phyloP scores from a whole-genome alignment of 2,888 invertebrate species.

The Drosophila infuscata region DNA sequence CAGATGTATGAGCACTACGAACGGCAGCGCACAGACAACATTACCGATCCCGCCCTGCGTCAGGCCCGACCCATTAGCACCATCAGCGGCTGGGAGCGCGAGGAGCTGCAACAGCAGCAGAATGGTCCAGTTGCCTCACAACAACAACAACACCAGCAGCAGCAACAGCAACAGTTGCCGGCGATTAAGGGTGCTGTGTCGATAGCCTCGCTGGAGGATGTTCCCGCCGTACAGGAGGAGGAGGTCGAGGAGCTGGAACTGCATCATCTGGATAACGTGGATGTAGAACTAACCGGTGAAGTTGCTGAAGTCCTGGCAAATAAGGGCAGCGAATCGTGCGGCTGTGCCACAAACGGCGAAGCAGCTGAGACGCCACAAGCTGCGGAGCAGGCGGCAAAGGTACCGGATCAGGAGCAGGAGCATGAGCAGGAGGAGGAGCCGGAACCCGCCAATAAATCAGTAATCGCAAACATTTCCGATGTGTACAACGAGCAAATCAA shows the following conservation, averaged over 20 bases:
- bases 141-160: constrained; percentile 54
- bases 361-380: constrained; percentile 13
- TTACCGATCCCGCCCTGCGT: constrained; percentile 96
- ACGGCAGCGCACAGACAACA: constrained; percentile 96
- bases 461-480: constrained; percentile 84
- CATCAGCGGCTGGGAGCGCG: constrained; percentile 97
- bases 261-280: constrained; percentile 38
- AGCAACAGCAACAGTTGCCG: constrained; percentile 50
- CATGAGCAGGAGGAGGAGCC: constrained; percentile 26
- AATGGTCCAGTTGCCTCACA: constrained; percentile 49
- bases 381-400: constrained; percentile 29
- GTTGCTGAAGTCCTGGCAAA: neutral
- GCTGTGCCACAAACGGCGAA: constrained; percentile 33
- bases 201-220: constrained; percentile 81
- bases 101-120: constrained; percentile 84
- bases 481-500: constrained; percentile 85
- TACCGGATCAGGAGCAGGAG: constrained; percentile 29
- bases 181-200: constrained; percentile 61
- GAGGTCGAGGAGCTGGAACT: constrained; percentile 50
- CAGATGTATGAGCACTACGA: constrained; percentile 99
- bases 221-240: constrained; percentile 75
- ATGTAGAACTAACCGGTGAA: constrained; percentile 43
- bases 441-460: constrained; percentile 70
- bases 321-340: constrained; percentile 25
- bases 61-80: constrained; percentile 98